Percentiles rank a stretch among this genome's conserved stretches.
phyloP scores from a whole-genome alignment of 2,888 invertebrate genomes.

The Microplitis manilae region DNA sequence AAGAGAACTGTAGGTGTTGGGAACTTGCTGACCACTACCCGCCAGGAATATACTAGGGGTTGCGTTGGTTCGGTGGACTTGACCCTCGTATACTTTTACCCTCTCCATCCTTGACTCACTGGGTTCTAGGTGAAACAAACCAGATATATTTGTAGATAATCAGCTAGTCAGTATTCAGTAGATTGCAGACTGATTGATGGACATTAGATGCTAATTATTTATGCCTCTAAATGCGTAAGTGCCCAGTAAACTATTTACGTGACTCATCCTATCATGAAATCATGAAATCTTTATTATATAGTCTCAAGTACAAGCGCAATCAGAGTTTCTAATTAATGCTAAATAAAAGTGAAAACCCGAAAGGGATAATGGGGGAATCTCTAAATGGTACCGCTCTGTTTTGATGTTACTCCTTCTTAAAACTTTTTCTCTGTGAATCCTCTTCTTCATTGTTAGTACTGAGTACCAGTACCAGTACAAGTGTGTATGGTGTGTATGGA shows the following conservation, averaged over 20 bases:
- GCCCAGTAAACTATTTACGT: too few relatives aligned
- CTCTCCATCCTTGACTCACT: slow-evolving; percentile 14
- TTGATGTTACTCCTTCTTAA: slow-evolving; percentile 13
- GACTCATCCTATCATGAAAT: too few relatives aligned
- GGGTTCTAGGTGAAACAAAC: neutral
- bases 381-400: slow-evolving; percentile 12
- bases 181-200: neutral
- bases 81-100: slow-evolving; percentile 46
- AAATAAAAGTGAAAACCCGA: slow-evolving; percentile 25
- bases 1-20: neutral
- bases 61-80: slow-evolving; percentile 54
- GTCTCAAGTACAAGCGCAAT: neutral
- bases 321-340: slow-evolving; percentile 27
- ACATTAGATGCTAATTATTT: neutral
- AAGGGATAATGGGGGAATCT: slow-evolving; percentile 28
- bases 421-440: neutral
- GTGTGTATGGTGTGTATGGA: neutral
- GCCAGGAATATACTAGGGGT: slow-evolving; percentile 17
- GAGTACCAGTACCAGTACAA: neutral
- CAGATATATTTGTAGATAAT: neutral
- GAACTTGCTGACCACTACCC: slow-evolving; percentile 30
- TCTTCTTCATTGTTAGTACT: neutral
- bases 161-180: neutral
- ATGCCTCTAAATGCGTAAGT: neutral
- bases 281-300: neutral